Evolutionary conservation across 64 coral and sea anemone species (phyloP), one percentile per base, ranked within the genome.

Genomic region (Stichodactyla mertensii): DNA sequence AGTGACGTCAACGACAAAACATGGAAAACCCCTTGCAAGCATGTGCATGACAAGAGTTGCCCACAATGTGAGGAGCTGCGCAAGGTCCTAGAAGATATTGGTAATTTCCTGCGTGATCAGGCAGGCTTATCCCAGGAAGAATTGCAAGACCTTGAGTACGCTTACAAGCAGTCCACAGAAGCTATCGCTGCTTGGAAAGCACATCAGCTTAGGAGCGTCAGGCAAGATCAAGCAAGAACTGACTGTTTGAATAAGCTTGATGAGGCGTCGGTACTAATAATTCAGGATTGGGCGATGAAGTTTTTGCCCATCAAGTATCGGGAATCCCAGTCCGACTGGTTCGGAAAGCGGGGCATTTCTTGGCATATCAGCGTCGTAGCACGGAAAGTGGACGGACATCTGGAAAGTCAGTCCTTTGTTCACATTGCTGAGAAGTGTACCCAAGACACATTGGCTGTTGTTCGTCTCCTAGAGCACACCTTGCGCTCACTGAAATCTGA

Each of bases 231-330:
- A 36, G 87, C 87, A 22, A 79, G 71, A 88, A 79, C 55, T 7
- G 54, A n/a, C 26, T 57, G 55, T 80, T 18, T 88, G 4, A 74
- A 57, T 54, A 79, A 22, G 22, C 55, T 88, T 14, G 78, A 81
- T 27, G 77, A 79, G 51, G 26, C 10, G n/a, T 60, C 87, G n/a
- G 20, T 81, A 26, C 24, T 58, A 7, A 31, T 88, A 55, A 24
- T 57, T 24, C 71, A 88, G 26, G 87, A 88, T 27, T 80, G 53
- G 55, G 87, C 87, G 18, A 88, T 88, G 87, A 88, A 66, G 20
- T 66, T 66, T n/a, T 66, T 66, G 8, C 62, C 62, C 7, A n/a
- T 66, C 7, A n/a, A 66, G 62, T 66, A 66, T 66, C 62, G 62
- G 7, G 62, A 66, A 66, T 66, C 62, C 62, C 62, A 66, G 62